Evolutionary conservation across 2,113 vertebrate genomes (phyloP).

Genomic region (Chiloscyllium plagiosum): DNA sequence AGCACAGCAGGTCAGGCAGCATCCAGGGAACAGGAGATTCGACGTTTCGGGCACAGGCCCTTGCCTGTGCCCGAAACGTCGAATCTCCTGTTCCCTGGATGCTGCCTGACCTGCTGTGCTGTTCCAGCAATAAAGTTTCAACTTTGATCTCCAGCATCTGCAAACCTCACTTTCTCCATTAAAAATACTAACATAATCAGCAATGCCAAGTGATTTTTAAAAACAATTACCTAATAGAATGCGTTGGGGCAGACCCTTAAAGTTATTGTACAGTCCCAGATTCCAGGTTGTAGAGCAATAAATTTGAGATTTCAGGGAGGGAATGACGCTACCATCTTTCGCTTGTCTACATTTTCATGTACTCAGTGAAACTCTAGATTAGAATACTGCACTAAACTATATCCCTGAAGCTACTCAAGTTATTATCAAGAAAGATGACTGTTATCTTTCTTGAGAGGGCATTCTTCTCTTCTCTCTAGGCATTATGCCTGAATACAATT

Average conservation of each 20-base stretch:
- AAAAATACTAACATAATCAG: no score
- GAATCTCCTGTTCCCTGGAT: no score
- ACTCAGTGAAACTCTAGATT: not conserved
- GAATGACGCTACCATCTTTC: not conserved
- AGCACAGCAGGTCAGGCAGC: no score
- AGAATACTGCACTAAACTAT: not conserved
- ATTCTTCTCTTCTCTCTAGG: not conserved
- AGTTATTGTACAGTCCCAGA: not conserved
- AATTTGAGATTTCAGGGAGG: not conserved
- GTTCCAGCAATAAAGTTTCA: no score
- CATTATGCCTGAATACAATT: no score
- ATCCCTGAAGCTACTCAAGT: not conserved
- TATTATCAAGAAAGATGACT: not conserved
- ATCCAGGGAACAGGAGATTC: no score
- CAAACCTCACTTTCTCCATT: no score
- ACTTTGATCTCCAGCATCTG: no score
- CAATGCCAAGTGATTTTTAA: no score
- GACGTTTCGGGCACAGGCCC: no score
- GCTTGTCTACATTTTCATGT: not conserved
- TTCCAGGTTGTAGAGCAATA: not conserved
- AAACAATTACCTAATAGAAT: not conserved
- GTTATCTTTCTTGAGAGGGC: not conserved
- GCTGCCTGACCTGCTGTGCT: no score
- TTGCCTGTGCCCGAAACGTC: no score
- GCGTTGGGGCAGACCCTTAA: not conserved